phyloP scores from a whole-genome alignment of 2,113 vertebrate species.

The Myanophis thanlyinensis region DNA sequence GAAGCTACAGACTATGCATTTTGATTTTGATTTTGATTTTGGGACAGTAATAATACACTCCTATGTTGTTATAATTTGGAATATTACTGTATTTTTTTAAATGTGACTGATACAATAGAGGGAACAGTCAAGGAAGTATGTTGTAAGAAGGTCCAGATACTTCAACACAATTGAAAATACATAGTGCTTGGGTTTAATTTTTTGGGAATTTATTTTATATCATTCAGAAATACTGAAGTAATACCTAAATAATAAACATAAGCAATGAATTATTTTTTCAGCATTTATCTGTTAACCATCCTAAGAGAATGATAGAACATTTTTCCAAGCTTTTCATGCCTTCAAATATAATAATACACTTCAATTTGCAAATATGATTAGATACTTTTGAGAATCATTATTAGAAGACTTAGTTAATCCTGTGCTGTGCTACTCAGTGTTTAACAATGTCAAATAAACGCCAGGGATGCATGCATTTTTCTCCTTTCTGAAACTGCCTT shows the following conservation, averaged over 20 bases:
- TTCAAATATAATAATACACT: background rate
- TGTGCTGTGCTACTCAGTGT: background rate
- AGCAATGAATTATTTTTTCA: background rate
- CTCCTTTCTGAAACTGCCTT: background rate
- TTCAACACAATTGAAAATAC: background rate
- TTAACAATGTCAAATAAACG: background rate
- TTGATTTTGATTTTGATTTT: background rate
- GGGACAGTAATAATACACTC: background rate
- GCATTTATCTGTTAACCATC: background rate
- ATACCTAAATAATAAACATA: background rate
- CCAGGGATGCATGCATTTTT: background rate
- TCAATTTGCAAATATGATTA: background rate
- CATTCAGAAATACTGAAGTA: background rate
- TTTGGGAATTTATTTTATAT: background rate
- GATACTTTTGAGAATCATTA: background rate
- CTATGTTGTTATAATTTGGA: background rate
- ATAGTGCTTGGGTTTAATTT: background rate
- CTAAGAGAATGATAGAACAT: background rate
- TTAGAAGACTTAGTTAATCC: background rate
- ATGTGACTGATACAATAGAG: background rate
- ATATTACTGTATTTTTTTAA: background rate
- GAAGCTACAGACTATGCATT: background rate
- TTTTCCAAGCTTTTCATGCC: background rate
- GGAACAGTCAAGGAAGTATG: background rate
- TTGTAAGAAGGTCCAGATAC: background rate